phyloP scores from a whole-genome alignment of 2,113 vertebrate species.

The Sturnira hondurensis region DNA sequence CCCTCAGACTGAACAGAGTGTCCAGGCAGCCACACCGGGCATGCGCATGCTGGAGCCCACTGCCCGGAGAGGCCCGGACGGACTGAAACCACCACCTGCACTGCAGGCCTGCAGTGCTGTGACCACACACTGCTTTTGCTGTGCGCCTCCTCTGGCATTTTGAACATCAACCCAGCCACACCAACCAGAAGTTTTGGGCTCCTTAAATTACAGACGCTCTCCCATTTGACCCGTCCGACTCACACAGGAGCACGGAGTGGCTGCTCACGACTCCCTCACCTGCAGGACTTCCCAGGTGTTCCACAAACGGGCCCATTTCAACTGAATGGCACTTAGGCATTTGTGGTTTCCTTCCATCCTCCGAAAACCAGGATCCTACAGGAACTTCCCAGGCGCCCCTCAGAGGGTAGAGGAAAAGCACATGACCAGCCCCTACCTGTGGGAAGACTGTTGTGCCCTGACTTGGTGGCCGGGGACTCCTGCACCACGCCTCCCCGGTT shows the following conservation, averaged over 20 bases:
- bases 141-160: not conserved
- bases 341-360: not conserved
- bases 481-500: slow-evolving; percentile 88
- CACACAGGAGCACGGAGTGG: not conserved
- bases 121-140: not conserved
- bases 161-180: not conserved
- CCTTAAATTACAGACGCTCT: not conserved
- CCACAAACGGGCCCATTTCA: not conserved
- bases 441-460: slow-evolving; percentile 93
- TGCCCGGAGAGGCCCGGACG: not conserved
- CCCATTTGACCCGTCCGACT: not conserved
- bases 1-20: not conserved
- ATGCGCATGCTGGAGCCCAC: not conserved
- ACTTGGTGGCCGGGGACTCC: slow-evolving; percentile 89
- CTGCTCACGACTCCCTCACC: not conserved
- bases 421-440: slow-evolving; percentile 83
- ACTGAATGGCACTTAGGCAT: not conserved
- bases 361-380: not conserved
- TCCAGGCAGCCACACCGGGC: not conserved
- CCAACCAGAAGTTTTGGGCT: not conserved
- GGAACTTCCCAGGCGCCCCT: not conserved
- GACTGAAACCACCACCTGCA: not conserved
- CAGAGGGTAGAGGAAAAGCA: not conserved
- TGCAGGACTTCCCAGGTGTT: not conserved
- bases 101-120: not conserved